phyloP scores from a whole-genome alignment of 2,888 invertebrate species.

The Sinelater perroti region DNA sequence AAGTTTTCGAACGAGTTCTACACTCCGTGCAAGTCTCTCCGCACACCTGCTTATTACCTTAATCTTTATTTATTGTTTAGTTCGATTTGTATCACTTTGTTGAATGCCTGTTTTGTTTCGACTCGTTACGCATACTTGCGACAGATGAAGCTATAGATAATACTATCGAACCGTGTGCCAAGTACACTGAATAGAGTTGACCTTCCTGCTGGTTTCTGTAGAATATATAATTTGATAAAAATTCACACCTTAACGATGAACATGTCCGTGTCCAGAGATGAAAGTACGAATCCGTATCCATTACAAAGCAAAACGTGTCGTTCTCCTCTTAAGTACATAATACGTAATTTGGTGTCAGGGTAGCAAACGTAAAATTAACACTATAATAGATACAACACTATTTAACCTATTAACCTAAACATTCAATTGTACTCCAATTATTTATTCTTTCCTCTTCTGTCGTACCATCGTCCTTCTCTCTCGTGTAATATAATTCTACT shows the following conservation, averaged over 20 bases:
- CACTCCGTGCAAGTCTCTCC: slow-evolving; percentile 39
- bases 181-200: slow-evolving; percentile 12
- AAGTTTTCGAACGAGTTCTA: slow-evolving; percentile 46
- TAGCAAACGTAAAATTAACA: slow-evolving; percentile 63
- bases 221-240: slow-evolving; percentile 11
- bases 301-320: slow-evolving; percentile 25
- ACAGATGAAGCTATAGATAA: slow-evolving; percentile 21
- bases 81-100: slow-evolving; percentile 24
- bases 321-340: slow-evolving; percentile 65
- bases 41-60: slow-evolving; percentile 37
- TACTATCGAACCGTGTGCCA: slow-evolving; percentile 29
- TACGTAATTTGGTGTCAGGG: slow-evolving; percentile 92
- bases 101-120: slow-evolving; percentile 23
- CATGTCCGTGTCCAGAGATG: slow-evolving; percentile 28
- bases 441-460: slow-evolving; percentile 40
- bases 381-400: slow-evolving; percentile 47
- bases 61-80: slow-evolving; percentile 40
- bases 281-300: slow-evolving; percentile 37
- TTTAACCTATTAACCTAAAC: slow-evolving; percentile 32
- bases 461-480: slow-evolving; percentile 51
- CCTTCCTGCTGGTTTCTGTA: slow-evolving; percentile 8
- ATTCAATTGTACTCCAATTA: slow-evolving; percentile 27
- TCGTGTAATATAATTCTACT: slow-evolving; percentile 57
- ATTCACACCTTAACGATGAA: slow-evolving; percentile 4
- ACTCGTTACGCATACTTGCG: slow-evolving; percentile 16